Percentiles rank a stretch among this genome's conserved stretches.
These are phyloP conservation scores for Scaptomyza tumidula DNA, from an alignment of 2,888 invertebrate genomes.

Conservation along the genomic window DNA sequence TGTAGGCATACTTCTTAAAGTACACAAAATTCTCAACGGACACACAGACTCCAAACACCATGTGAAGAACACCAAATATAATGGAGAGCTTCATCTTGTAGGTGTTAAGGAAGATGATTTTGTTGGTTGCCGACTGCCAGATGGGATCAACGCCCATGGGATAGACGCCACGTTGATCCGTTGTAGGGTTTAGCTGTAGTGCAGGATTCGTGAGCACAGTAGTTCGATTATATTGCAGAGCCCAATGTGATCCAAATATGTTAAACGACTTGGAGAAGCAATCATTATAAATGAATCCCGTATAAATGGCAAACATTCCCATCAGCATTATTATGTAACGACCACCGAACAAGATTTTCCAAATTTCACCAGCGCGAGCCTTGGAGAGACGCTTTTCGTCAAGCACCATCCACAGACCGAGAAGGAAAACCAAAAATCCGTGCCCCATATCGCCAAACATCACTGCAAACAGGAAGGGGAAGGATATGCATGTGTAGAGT, in stretches of 20 bases:
- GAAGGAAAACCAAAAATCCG: conserved; percentile 92
- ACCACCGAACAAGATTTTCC: conserved; percentile 98
- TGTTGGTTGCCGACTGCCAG: conserved; percentile 92
- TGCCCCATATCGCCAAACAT: conserved; percentile 99
- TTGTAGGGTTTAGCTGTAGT: conserved; percentile 88
- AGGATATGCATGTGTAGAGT: conserved; percentile 94
- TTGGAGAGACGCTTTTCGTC: conserved; percentile 90
- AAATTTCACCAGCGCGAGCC: conserved; percentile 92
- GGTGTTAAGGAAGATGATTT: conserved; percentile 96
- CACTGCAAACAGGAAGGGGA: conserved; percentile 97
- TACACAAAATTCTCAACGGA: conserved; percentile 91
- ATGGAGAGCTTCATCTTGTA: conserved; percentile 98
- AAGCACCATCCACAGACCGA: conserved; percentile 92
- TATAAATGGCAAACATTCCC: conserved; percentile 98
- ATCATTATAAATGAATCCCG: conserved; percentile 98
- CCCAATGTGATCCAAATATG: conserved; percentile 95
- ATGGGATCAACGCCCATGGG: conserved; percentile 93
- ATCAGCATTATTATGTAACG: conserved; percentile 98
- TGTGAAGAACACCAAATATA: conserved; percentile 95
- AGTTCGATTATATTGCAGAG: conserved; percentile 86
- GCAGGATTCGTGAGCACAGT: conserved; percentile 85
- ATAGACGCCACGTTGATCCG: conserved; percentile 85
- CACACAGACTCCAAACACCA: conserved; percentile 96
- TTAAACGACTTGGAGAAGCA: conserved; percentile 97
- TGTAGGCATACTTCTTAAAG: conserved; percentile 88